Conservation (phyloP, 2,113 vertebrate species). For the Fulmarus glacialis region DNA sequence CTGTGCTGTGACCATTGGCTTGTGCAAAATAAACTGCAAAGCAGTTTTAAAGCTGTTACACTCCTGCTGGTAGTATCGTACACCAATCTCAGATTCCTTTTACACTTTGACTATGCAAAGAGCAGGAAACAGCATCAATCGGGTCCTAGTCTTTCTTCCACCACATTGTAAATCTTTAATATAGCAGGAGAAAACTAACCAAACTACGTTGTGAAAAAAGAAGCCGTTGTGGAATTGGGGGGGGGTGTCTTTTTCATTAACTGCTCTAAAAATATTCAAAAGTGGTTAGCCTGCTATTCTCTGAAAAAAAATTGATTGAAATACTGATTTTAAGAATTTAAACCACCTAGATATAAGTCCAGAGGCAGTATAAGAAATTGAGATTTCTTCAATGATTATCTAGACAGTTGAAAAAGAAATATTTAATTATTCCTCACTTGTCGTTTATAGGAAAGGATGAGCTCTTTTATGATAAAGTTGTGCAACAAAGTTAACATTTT, state of each 20-base stretch:
- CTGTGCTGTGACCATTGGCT: not conserved
- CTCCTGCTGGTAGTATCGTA: not conserved
- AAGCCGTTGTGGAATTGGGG: not conserved
- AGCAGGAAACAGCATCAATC: fast-evolving
- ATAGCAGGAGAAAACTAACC: not conserved
- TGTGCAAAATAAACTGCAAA: not conserved
- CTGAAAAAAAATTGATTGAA: not conserved
- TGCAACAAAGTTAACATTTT: not conserved
- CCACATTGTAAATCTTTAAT: not conserved
- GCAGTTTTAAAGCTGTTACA: not conserved
- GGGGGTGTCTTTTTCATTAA: not conserved
- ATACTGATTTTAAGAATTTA: not conserved
- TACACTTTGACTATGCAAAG: not conserved
- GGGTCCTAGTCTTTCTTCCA: not conserved
- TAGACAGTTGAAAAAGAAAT: not conserved
- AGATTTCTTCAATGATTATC: not conserved
- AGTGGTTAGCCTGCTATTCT: not conserved
- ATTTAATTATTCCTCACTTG: not conserved
- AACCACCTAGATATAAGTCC: not conserved
- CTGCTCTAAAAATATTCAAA: not conserved
- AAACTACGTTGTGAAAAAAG: not conserved
- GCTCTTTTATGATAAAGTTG: not conserved
- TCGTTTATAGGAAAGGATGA: not conserved
- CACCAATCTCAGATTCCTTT: not conserved
- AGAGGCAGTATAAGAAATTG: not conserved